Conservation (phyloP, 2,888 invertebrate species). For the Tenthredo notha region DNA sequence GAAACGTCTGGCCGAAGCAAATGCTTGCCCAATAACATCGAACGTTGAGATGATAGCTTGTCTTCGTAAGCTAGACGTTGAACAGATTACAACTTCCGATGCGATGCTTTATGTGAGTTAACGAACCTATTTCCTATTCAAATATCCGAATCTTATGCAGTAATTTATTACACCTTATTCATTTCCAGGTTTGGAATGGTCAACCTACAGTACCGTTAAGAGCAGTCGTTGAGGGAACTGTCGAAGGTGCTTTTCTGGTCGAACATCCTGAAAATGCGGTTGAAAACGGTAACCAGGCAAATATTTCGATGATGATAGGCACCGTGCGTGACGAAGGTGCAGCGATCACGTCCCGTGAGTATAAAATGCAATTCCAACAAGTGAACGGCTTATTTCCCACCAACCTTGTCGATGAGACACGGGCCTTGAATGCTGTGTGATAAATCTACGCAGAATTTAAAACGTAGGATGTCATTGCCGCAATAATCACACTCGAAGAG, state of each 20-base stretch:
- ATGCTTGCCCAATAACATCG: conserved; percentile 36
- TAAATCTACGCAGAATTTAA: not conserved
- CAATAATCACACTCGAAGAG: conserved; percentile 24
- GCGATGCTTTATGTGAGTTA: conserved; percentile 42
- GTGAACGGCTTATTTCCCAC: not conserved
- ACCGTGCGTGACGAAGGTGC: conserved; percentile 48
- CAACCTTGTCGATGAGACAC: not conserved
- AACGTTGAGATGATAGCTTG: conserved; percentile 47
- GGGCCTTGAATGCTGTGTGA: conserved; percentile 10
- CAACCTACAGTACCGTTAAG: conserved; percentile 44
- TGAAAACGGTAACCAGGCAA: conserved; percentile 50
- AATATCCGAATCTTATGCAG: not conserved
- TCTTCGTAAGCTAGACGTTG: conserved; percentile 44
- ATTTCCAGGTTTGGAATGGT: conserved; percentile 31
- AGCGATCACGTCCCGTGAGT: conserved; percentile 45
- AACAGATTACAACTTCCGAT: conserved; percentile 40
- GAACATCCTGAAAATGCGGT: conserved; percentile 52
- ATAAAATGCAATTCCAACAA: not conserved
- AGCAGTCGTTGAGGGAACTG: conserved; percentile 41
- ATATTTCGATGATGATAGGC: conserved; percentile 48
- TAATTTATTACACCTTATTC: not conserved
- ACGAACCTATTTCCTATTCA: not conserved
- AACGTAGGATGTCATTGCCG: not conserved
- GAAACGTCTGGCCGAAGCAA: conserved; percentile 39
- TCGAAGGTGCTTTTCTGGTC: conserved; percentile 45